A percentile compares a stretch with the other conserved stretches of the same genome.
These are phyloP conservation scores for Stenolophus ochropezus DNA, from an alignment of 2,888 invertebrate genomes.

Conservation along the genomic window DNA sequence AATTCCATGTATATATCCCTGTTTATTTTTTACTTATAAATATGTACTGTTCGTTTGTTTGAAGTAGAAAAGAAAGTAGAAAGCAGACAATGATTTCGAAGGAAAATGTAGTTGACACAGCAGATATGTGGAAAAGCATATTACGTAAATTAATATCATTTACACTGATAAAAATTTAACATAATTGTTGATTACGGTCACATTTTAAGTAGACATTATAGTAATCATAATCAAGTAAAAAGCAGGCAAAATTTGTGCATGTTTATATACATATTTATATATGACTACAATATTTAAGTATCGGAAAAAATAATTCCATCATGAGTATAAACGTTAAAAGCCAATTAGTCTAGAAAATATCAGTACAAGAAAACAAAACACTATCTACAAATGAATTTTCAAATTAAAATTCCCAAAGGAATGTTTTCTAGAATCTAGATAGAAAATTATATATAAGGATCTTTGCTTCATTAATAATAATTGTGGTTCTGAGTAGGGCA, in stretches of 20 bases:
- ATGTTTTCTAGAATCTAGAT: not conserved
- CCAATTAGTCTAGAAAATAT: not conserved
- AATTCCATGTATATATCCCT: too few species aligned
- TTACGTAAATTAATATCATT: not conserved
- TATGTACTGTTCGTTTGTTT: not conserved
- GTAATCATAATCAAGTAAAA: too few species aligned
- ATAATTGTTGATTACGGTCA: too few species aligned
- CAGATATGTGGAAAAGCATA: not conserved
- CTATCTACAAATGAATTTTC: not conserved
- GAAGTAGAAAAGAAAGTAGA: not conserved
- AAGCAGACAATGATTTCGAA: not conserved
- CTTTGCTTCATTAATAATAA: not conserved
- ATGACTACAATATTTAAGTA: too few species aligned
- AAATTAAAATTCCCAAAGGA: not conserved
- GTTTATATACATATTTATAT: too few species aligned
- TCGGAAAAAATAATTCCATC: too few species aligned
- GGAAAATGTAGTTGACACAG: not conserved
- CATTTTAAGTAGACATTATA: too few species aligned
- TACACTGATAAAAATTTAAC: not conserved
- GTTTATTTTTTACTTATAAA: too few species aligned
- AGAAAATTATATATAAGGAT: constrained; percentile 6
- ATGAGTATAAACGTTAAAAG: too few species aligned
- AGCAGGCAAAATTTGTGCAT: too few species aligned
- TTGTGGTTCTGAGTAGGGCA: not conserved
- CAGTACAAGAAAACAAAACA: not conserved